Evolutionary conservation across 2,797 vertebrate species (phyloP), one percentile per base, ranked within the genome.

Genomic region (Fringilla coelebs): DNA sequence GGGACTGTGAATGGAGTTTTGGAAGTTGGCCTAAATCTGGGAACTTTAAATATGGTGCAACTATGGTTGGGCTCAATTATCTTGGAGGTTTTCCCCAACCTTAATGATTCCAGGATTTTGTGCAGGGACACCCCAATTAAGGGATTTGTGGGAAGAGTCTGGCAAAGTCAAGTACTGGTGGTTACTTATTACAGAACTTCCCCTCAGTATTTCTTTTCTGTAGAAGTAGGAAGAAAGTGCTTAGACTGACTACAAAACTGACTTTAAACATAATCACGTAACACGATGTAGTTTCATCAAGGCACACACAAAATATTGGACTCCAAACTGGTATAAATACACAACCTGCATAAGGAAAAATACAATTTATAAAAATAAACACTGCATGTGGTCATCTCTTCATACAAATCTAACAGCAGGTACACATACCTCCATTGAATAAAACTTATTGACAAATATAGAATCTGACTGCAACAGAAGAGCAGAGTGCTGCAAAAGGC

Each of bases 401-500:
- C 24, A 49, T 31, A 15, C 6, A 61, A 68, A 65, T 22, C 49
- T 36, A 73, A 7, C 5, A 73, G 3, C 25, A 36, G 38, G 29
- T 25, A 32, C 6, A 2, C 1, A 3, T 14, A 11, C 3, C 16
- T n/a, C n/a, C 4, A 26, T 0, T 55, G 19, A 79, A 51, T 43
- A 21, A 68, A 93, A 55, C 24, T 54, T 52, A 58, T 2, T 85
- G 67, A 32, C 14, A 72, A 34, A 41, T 52, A 45, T 4, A 45
- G 81, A 94, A 49, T 12, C 26, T 66, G 24, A 11, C 20, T 31
- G 21, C 9, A 48, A 51, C 26, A 84, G 66, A 72, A 43, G 41
- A 29, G 3, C 19, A 72, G 12, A 6, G 9, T 31, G 19, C 43
- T 82, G 41, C 28, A 66, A 66, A 76, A 11, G 10, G 28, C 55